Percentiles rank a stretch among this genome's conserved stretches.
Evolutionary conservation across 2,888 invertebrate genomes (phyloP).

Genomic region (Harmothoe impar): DNA sequence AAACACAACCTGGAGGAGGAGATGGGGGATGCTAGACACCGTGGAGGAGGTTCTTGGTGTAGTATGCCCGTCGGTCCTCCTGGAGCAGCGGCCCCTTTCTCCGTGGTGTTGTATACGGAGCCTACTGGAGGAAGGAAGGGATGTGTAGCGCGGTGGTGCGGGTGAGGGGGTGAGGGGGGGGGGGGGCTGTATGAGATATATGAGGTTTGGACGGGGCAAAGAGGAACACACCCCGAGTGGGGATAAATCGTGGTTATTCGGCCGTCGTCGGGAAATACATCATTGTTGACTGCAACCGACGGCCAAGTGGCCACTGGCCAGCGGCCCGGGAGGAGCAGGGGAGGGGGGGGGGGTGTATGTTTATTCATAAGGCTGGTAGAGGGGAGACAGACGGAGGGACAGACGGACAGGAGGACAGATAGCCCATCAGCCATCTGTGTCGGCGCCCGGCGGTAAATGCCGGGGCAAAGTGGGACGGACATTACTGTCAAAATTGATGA

Average conservation of each 20-base stretch:
- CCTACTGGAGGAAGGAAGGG: background rate
- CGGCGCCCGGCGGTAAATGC: background rate
- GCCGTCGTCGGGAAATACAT: conserved; percentile 30
- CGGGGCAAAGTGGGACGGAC: conserved; percentile 10
- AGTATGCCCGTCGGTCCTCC: no score
- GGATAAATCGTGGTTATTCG: conserved; percentile 53
- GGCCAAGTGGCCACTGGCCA: conserved; percentile 43
- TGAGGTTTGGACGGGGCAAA: background rate
- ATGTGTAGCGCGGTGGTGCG: background rate
- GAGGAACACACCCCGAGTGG: conserved; percentile 40
- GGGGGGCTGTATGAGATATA: background rate
- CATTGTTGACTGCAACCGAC: conserved; percentile 29
- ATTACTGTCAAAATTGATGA: conserved; percentile 58
- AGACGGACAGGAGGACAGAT: conserved; percentile 53
- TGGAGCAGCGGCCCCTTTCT: no score
- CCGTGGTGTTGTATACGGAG: no score
- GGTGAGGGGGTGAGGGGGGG: background rate
- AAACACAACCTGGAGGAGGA: conserved; percentile 2
- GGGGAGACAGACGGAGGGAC: conserved; percentile 39
- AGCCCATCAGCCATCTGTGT: conserved; percentile 56
- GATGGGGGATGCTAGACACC: background rate
- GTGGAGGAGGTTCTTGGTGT: background rate
- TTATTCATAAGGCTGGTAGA: conserved; percentile 34
- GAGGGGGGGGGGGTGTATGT: background rate
- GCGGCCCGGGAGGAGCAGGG: background rate